These are phyloP conservation scores for Stenoptilia bipunctidactyla DNA, from an alignment of 2,888 invertebrate genomes.

Conservation along the genomic window DNA sequence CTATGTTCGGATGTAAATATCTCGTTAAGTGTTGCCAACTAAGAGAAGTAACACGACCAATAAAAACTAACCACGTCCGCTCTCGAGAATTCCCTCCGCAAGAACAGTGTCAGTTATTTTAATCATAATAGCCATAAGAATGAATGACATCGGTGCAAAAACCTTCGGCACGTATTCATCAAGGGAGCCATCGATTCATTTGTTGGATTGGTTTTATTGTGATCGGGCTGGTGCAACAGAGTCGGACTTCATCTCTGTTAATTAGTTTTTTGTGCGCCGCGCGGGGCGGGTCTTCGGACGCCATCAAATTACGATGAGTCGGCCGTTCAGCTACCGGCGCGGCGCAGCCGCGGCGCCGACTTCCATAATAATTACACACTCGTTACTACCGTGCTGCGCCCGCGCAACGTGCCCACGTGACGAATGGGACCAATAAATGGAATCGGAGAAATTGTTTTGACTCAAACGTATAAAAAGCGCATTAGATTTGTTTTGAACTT, in stretches of 20 bases:
- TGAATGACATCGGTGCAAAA: conserved; percentile 1
- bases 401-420: conserved; percentile 30
- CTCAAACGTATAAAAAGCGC: no score
- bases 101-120: conserved; percentile 1
- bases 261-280: conserved; percentile 64
- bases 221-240: neutral
- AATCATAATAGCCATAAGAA: conserved; percentile 1
- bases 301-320: conserved; percentile 72
- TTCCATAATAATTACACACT: conserved; percentile 69
- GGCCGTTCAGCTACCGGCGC: conserved; percentile 66
- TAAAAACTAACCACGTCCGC: neutral
- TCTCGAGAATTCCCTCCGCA: neutral
- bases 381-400: conserved; percentile 67
- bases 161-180: neutral
- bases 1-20: neutral
- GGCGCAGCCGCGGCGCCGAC: conserved; percentile 26
- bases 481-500: no score
- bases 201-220: conserved; percentile 1
- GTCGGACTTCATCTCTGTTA: conserved; percentile 52
- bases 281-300: conserved; percentile 59
- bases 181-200: conserved; percentile 1
- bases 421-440: conserved; percentile 37
- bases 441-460: conserved; percentile 40
- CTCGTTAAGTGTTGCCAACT: neutral
- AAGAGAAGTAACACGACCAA: neutral